phyloP scores from a whole-genome alignment of 1,140 invertebrate genomes.

The Ditylenchus dipsaci region DNA sequence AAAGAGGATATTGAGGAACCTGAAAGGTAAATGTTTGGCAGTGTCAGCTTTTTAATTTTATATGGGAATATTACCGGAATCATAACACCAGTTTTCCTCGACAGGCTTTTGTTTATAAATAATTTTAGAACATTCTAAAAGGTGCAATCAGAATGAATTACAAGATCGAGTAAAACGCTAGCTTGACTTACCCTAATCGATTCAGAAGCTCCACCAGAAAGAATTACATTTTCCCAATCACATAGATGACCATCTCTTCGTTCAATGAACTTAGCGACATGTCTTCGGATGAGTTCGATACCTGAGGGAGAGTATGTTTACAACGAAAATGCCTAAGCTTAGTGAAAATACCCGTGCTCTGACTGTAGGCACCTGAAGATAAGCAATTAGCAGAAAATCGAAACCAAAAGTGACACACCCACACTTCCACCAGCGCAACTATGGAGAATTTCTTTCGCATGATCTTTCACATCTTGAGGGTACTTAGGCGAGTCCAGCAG shows the following conservation, averaged over 20 bases:
- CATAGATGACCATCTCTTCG: slow-evolving; percentile 73
- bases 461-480: slow-evolving; percentile 77
- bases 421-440: slow-evolving; percentile 80
- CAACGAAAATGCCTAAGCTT: too few species aligned
- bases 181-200: slow-evolving; percentile 71
- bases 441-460: slow-evolving; percentile 71
- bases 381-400: slow-evolving; percentile 6
- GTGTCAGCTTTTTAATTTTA: not conserved
- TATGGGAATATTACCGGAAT: slow-evolving; percentile 66
- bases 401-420: slow-evolving; percentile 23
- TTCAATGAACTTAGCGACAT: slow-evolving; percentile 82
- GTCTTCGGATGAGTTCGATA: slow-evolving; percentile 80
- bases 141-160: not conserved
- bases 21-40: not conserved
- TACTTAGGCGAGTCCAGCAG: slow-evolving; percentile 70
- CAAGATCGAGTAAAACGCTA: not conserved
- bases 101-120: slow-evolving; percentile 63
- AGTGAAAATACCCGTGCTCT: slow-evolving; percentile 70
- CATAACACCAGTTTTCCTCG: slow-evolving; percentile 75
- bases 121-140: slow-evolving; percentile 69
- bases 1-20: slow-evolving; percentile 97
- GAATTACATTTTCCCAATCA: slow-evolving; percentile 75
- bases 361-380: slow-evolving; percentile 76
- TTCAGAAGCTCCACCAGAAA: slow-evolving; percentile 84
- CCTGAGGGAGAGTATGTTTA: slow-evolving; percentile 61